Base-by-base conservation (phyloP, 2,797 vertebrate species). In the Melanogrammus aeglefinus region DNA sequence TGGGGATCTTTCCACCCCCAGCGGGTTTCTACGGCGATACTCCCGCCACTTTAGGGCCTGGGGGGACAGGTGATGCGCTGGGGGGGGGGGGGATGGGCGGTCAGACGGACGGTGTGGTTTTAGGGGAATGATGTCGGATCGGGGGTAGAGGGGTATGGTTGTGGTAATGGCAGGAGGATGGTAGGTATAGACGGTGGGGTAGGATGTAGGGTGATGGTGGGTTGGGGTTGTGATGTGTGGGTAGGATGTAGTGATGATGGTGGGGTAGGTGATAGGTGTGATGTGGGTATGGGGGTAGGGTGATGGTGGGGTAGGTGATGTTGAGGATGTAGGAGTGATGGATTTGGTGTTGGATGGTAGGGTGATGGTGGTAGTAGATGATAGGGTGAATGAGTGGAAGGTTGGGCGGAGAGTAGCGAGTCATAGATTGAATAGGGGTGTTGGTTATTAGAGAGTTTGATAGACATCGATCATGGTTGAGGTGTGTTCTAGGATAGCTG, bases 41-140 rank as follows among this genome's bases (percentile, higher is more conserved):
- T 99, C 98, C 78, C 96, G 94, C 98, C 98, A 99, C 91, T 98
- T 99, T 84, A 99, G 95, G 0, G 97, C 96, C 95, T 99, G 97
- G 0, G 97, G 97, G 72, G 98, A 98, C 76, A 99, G 95, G 90
- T 98, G 97, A 88, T 99, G 96, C 6, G 94, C 98, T 99, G 87
- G 75, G 6, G 79, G 84, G 44, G 81, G 76, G 76, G 6, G 72
- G 0, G 0, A 35, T 0, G 80, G 29, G 10, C 12, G 38, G 13
- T 4, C 71, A 76, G 80, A 21, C 38, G 13, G 29, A n/a, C n/a
- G 5, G 0, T 70, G 76, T 33, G 57, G 86, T 5, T 77, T 77
- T 85, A 5, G 44, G 31, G 57, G 73, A 16, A 29, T 8, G 31
- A n/a, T n/a, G 66, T 21, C 47, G 66, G 12, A n/a, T 72, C 36